Conservation (phyloP, 1,140 invertebrate genomes). For the Eueides isabella region DNA sequence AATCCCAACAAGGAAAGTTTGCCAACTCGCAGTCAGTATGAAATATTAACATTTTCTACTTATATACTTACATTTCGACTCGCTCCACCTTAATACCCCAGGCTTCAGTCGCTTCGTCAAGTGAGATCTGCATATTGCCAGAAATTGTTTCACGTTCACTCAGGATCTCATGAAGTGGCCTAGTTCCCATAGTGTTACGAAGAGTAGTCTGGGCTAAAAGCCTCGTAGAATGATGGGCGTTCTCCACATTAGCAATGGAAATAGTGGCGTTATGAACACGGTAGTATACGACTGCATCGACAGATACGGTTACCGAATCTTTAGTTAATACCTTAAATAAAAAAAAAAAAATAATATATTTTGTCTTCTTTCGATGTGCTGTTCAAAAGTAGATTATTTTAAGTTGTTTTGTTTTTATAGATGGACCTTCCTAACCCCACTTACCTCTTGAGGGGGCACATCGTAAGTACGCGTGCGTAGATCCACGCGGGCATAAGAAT, state of each 20-base stretch:
- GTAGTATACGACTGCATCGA: constrained; percentile 97
- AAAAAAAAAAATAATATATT: not conserved
- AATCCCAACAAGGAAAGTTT: constrained; percentile 12
- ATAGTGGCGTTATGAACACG: constrained; percentile 97
- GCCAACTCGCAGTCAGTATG: constrained; percentile 17
- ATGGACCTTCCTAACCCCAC: constrained; percentile 26
- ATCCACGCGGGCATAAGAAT: constrained; percentile 95
- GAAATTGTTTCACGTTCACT: constrained; percentile 97
- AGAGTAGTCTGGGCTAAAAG: constrained; percentile 95
- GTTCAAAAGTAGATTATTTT: not conserved
- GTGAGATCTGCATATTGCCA: constrained; percentile 90
- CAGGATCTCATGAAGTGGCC: constrained; percentile 97
- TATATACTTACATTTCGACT: constrained; percentile 93
- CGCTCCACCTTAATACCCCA: constrained; percentile 99
- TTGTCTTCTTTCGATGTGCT: not conserved
- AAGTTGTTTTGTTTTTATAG: not conserved
- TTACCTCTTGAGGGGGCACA: constrained; percentile 97
- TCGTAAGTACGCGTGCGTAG: constrained; percentile 95
- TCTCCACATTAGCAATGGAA: constrained; percentile 98
- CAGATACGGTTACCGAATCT: constrained; percentile 96
- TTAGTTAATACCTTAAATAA: constrained; percentile 92
- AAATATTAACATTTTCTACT: constrained; percentile 10
- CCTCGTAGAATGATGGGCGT: constrained; percentile 95
- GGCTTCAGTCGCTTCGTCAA: constrained; percentile 96
- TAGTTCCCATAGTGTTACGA: constrained; percentile 97